Evolutionary conservation across 2,888 invertebrate species (phyloP), one percentile per base, ranked within the genome.

Genomic region (Endotricha flammealis): DNA sequence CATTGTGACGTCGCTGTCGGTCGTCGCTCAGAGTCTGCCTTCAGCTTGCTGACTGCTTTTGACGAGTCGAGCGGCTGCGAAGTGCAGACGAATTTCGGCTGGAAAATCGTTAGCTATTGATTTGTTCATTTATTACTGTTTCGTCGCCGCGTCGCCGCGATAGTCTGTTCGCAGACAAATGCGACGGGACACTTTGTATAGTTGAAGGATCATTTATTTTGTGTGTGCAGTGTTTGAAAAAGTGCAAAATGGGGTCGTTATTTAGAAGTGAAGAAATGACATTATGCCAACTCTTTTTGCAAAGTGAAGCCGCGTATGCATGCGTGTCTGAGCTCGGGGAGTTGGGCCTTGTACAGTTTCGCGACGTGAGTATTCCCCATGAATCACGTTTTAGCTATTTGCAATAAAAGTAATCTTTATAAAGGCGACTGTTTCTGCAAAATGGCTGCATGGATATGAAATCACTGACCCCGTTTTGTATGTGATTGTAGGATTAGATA

Each of bases 241-340:
- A 58, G 58, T 61, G 49, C 64, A 85, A 79, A 57, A 95, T 95
- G 95, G 95, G 94, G 77, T 95, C 96, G 72, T 89, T 98, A 73
- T 98, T 98, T 86, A 92, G 98, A 58, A 98, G 98, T 89, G 98
- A 98, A 83, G 96, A 98, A 89, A 99, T 99, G 98, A 95, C 96
- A 68, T 90, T 98, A 80, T 98, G 98, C 90, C 99, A 99, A 86
- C 93, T 99, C 64, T 99, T 98, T 85, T 89, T 99, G 52, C 99
- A 99, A 82, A 97, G 97, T 83, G 99, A 99, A 88, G 97, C 98
- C 39, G 98, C 99, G 10, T 99, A 99, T 88, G 95, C 96, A 44
- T 98, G 98, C 88, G 97, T 99, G 51, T 97, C 98, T 17, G 98
- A 99, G 79, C 90, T 99, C 33, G 99, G 99, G 42, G 99, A 99